Conservation (phyloP, 2,888 invertebrate species). For the Orthosia gracilis region DNA sequence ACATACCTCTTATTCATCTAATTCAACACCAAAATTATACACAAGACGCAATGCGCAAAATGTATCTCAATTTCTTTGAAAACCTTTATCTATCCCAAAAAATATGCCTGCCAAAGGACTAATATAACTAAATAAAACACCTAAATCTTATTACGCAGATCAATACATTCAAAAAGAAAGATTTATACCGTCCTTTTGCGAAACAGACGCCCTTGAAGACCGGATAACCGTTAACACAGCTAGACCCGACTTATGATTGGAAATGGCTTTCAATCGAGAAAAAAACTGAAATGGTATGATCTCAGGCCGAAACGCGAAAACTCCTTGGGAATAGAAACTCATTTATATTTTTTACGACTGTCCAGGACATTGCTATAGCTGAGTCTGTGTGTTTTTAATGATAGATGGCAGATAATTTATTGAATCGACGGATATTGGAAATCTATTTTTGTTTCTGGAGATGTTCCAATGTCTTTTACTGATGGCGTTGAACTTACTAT, state of each 20-base stretch:
- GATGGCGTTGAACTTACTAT: not conserved
- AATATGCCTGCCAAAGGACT: slow-evolving; percentile 17
- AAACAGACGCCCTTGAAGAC: slow-evolving; percentile 33
- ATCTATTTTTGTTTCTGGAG: slow-evolving; percentile 4
- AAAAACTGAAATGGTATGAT: slow-evolving; percentile 52
- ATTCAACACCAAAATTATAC: not conserved
- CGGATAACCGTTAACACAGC: slow-evolving; percentile 51
- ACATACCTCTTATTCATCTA: too few species aligned
- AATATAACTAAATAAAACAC: slow-evolving; percentile 28
- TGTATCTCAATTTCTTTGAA: not conserved
- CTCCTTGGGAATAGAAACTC: slow-evolving; percentile 49
- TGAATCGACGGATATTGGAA: not conserved
- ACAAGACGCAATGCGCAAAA: slow-evolving; percentile 10
- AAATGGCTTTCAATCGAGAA: slow-evolving; percentile 52
- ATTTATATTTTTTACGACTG: slow-evolving; percentile 62
- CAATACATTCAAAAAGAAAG: slow-evolving; percentile 43
- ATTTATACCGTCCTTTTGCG: slow-evolving; percentile 31
- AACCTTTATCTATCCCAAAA: not conserved
- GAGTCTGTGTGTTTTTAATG: slow-evolving; percentile 20
- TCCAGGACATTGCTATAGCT: slow-evolving; percentile 18
- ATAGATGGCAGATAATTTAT: slow-evolving; percentile 14
- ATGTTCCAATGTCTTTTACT: not conserved
- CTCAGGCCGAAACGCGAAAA: slow-evolving; percentile 29
- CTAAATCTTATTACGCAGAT: slow-evolving; percentile 44
- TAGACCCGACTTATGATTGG: slow-evolving; percentile 52